A percentile compares a stretch with the other conserved stretches of the same genome.
These are phyloP conservation scores for Cervus canadensis DNA, from an alignment of 2,113 vertebrate species.

Conservation along the genomic window DNA sequence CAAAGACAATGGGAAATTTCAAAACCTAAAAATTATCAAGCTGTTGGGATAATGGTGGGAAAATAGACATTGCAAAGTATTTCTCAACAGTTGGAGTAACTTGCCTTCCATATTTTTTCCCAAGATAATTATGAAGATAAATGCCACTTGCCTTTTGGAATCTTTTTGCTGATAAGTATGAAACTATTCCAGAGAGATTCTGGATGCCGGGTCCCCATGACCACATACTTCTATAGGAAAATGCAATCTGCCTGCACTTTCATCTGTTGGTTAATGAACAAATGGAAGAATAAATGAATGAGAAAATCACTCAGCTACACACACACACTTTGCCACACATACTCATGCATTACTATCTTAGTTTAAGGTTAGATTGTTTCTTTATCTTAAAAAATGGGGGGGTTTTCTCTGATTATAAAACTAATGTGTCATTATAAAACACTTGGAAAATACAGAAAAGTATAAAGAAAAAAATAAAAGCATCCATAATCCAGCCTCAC, in stretches of 20 bases:
- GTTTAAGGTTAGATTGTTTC: background rate
- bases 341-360: background rate
- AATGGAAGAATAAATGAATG: background rate
- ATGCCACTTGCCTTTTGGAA: constrained; percentile 9
- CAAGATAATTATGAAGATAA: constrained; percentile 37
- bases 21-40: constrained; percentile 46
- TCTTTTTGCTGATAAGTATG: constrained; percentile 9
- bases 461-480: background rate
- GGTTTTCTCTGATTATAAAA: background rate
- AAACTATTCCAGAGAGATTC: background rate
- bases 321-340: background rate
- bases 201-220: background rate
- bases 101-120: constrained; percentile 9
- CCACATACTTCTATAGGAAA: background rate
- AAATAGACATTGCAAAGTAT: constrained; percentile 39
- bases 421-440: background rate
- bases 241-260: background rate
- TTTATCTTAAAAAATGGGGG: background rate
- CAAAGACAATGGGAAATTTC: constrained; percentile 62
- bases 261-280: background rate
- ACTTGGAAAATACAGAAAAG: background rate
- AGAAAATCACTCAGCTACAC: background rate
- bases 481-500: background rate
- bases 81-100: constrained; percentile 54
- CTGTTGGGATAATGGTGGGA: constrained; percentile 3